phyloP scores from a whole-genome alignment of 2,888 invertebrate genomes.

The Xanthorhoe spadicearia region DNA sequence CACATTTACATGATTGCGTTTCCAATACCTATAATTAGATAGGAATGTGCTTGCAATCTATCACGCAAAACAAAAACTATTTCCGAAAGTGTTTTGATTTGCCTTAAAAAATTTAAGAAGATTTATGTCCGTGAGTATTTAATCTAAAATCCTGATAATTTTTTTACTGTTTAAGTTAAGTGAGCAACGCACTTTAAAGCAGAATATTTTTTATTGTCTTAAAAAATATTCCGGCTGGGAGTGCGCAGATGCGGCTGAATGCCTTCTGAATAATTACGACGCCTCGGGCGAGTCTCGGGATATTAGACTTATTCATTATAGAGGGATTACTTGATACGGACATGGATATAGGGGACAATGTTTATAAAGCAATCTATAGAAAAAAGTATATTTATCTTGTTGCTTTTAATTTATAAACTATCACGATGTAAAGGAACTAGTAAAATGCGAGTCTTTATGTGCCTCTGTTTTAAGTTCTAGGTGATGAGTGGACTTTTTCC shows the following conservation, averaged over 20 bases:
- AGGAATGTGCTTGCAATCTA: background rate
- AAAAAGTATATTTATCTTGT: too few species aligned
- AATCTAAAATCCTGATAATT: background rate
- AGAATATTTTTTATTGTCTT: conserved; percentile 52
- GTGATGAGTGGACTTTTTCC: too few species aligned
- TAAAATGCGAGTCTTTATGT: too few species aligned
- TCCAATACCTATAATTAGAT: too few species aligned
- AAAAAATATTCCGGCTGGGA: conserved; percentile 61
- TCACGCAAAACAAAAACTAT: background rate
- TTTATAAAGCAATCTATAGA: background rate
- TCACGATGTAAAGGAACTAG: too few species aligned
- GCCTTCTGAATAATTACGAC: conserved; percentile 75
- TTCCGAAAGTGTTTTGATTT: too few species aligned
- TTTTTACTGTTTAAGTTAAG: background rate
- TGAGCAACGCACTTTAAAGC: conserved; percentile 12
- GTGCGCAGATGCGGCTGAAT: conserved; percentile 73
- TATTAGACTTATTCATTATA: conserved; percentile 12
- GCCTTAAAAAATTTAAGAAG: too few species aligned
- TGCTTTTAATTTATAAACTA: too few species aligned
- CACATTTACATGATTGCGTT: too few species aligned
- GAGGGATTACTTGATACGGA: background rate
- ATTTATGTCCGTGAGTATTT: too few species aligned
- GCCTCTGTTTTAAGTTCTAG: too few species aligned
- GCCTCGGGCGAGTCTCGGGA: conserved; percentile 54
- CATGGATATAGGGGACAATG: background rate